A percentile compares a stretch with the other conserved stretches of the same genome.
Evolutionary conservation across 1,140 invertebrate genomes (phyloP).

Genomic region (Chlorops oryzae): DNA sequence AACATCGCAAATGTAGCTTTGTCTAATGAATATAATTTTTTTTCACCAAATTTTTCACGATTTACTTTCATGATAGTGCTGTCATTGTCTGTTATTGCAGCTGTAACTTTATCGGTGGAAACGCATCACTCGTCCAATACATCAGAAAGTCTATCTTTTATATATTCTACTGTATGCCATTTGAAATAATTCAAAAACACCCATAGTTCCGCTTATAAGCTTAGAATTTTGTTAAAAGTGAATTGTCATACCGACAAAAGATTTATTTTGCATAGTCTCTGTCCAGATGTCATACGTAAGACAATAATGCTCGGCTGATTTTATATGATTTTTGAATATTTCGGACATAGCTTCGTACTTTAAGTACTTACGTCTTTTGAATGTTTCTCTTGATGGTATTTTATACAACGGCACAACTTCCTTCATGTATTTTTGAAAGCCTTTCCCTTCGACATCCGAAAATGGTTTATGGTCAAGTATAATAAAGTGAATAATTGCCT

Average conservation of each 20-base stretch:
- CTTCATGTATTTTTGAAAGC: constrained; percentile 20
- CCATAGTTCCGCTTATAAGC: constrained; percentile 5
- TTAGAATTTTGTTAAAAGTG: constrained; percentile 14
- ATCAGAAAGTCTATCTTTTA: background rate
- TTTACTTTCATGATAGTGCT: background rate
- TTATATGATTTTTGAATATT: constrained; percentile 9
- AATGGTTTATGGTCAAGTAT: constrained; percentile 13
- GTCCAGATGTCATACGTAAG: constrained; percentile 20
- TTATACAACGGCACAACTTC: constrained; percentile 17
- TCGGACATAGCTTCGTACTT: constrained; percentile 13
- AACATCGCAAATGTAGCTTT: no score
- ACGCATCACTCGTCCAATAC: background rate
- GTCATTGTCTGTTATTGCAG: background rate
- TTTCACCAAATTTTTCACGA: background rate
- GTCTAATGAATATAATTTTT: background rate
- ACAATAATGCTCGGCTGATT: constrained; percentile 5
- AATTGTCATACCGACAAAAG: constrained; percentile 17
- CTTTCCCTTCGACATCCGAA: constrained; percentile 14
- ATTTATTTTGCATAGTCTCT: constrained; percentile 4
- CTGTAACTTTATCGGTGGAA: background rate
- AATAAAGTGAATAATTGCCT: constrained; percentile 15
- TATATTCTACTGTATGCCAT: constrained; percentile 13
- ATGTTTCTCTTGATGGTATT: constrained; percentile 17
- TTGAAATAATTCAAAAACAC: constrained; percentile 11
- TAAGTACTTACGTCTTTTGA: constrained; percentile 13